Evolutionary conservation across 2,888 invertebrate genomes (phyloP).

Genomic region (Amiota mariae): DNA sequence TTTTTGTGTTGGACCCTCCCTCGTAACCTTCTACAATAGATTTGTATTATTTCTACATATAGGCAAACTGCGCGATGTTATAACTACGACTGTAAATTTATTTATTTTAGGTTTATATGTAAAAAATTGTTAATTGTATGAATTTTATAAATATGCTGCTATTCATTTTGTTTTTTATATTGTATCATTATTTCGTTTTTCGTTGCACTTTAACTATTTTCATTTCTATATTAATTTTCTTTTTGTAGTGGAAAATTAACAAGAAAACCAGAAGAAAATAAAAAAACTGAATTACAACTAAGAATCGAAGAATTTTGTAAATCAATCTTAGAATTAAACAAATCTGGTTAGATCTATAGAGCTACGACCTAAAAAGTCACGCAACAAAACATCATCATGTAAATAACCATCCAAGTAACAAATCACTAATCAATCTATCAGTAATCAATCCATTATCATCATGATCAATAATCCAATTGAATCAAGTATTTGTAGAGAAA

Average conservation of each 20-base stretch:
- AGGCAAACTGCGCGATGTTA: neutral
- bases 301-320: slow-evolving; percentile 62
- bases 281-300: slow-evolving; percentile 48
- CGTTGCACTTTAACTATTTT: slow-evolving; percentile 39
- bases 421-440: neutral
- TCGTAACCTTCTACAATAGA: too few relatives aligned
- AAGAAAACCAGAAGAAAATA: slow-evolving; percentile 54
- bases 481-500: neutral
- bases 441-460: neutral
- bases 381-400: slow-evolving; percentile 16
- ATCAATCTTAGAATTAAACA: slow-evolving; percentile 60
- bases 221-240: slow-evolving; percentile 44
- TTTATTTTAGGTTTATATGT: slow-evolving; percentile 5
- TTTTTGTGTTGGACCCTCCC: too few relatives aligned
- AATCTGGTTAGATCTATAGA: slow-evolving; percentile 52
- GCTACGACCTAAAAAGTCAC: neutral
- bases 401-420: slow-evolving; percentile 19
- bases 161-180: slow-evolving; percentile 20
- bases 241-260: slow-evolving; percentile 48
- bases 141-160: slow-evolving; percentile 17
- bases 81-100: neutral
- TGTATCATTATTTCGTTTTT: slow-evolving; percentile 20
- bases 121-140: slow-evolving; percentile 9
- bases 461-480: slow-evolving; percentile 16
- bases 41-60: too few relatives aligned